Percentiles rank a stretch among this genome's conserved stretches.
Evolutionary conservation across 2,888 invertebrate genomes (phyloP).

Genomic region (Cephus runcator): DNA sequence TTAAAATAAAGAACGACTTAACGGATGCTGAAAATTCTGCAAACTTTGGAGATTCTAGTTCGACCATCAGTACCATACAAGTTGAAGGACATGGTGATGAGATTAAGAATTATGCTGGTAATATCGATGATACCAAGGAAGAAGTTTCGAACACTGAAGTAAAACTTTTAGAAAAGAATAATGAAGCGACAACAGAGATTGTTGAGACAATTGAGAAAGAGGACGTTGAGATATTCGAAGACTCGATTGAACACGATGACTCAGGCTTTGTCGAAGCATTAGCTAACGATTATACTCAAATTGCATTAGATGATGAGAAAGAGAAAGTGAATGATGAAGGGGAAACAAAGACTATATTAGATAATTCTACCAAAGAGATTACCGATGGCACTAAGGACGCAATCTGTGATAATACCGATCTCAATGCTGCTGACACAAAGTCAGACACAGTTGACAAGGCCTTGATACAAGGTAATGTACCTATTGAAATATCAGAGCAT

Average conservation of each 20-base stretch:
- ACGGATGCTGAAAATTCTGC: constrained; percentile 19
- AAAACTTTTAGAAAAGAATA: neutral
- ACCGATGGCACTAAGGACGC: constrained; percentile 2
- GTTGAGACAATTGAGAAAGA: neutral
- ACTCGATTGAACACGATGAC: neutral
- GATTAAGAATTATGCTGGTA: neutral
- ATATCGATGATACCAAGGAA: neutral
- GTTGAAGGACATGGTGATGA: neutral
- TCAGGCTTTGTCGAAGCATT: neutral
- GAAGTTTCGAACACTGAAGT: neutral
- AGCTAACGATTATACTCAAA: neutral
- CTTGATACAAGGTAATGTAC: neutral
- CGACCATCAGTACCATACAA: neutral
- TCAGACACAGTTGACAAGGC: neutral
- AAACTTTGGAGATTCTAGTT: neutral
- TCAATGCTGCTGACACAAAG: neutral
- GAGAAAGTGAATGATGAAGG: constrained; percentile 8
- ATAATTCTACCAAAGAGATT: constrained; percentile 20
- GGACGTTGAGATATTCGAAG: constrained; percentile 3
- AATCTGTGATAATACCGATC: constrained; percentile 25
- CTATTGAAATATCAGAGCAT: neutral
- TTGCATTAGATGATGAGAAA: neutral
- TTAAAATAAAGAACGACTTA: constrained; percentile 16
- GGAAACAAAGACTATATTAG: constrained; percentile 4
- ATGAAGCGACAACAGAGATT: constrained; percentile 1